Evolutionary conservation across 2,113 vertebrate species (phyloP).

Genomic region (Lipotes vexillifer): DNA sequence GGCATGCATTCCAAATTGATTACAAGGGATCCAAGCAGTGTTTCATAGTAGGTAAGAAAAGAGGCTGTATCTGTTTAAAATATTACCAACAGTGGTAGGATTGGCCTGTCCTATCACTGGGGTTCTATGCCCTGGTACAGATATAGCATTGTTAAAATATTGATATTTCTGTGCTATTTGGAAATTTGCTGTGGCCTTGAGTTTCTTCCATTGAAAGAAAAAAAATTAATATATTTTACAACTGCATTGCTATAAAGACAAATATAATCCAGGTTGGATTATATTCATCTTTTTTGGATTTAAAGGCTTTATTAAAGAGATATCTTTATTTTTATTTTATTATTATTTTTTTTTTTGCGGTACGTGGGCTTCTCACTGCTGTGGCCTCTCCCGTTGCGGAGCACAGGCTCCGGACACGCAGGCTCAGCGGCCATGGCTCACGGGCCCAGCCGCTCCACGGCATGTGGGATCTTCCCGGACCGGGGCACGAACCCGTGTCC

Average conservation of each 20-base stretch:
- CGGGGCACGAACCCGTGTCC: too few relatives aligned
- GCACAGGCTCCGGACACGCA: too few relatives aligned
- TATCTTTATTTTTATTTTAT: neutral
- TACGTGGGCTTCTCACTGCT: too few relatives aligned
- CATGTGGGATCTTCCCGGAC: too few relatives aligned
- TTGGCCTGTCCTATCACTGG: neutral
- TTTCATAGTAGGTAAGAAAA: neutral
- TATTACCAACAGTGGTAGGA: neutral
- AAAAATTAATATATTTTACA: neutral
- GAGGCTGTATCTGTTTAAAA: neutral
- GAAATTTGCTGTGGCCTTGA: neutral
- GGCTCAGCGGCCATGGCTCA: too few relatives aligned
- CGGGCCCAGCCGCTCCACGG: too few relatives aligned
- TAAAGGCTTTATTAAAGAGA: slow-evolving; percentile 5
- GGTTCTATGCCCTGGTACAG: neutral
- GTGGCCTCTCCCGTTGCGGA: too few relatives aligned
- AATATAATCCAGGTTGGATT: neutral
- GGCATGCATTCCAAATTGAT: neutral
- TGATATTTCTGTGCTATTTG: neutral
- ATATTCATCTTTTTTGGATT: neutral
- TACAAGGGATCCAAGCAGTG: neutral
- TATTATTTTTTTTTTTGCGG: too few relatives aligned
- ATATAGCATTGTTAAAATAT: neutral
- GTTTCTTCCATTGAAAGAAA: neutral
- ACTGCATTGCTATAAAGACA: neutral